Conservation (phyloP, 2,888 invertebrate species). For the Drosophila flavopinicola region DNA sequence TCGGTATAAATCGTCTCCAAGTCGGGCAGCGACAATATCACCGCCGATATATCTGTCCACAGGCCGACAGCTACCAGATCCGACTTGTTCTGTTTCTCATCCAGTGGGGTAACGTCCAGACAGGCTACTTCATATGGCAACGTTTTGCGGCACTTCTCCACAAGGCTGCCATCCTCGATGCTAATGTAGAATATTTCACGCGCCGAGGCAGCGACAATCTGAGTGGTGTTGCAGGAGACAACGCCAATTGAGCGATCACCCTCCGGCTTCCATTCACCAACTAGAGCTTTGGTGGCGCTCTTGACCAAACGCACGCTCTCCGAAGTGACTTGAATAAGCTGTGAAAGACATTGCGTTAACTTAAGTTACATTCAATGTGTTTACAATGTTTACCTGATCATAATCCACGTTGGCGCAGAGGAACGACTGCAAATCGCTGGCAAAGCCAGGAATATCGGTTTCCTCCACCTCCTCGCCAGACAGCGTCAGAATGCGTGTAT, state of each 20-base stretch:
- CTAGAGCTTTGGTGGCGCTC: slow-evolving; percentile 87
- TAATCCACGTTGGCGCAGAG: slow-evolving; percentile 95
- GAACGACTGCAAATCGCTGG: slow-evolving; percentile 96
- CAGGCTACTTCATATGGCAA: slow-evolving; percentile 98
- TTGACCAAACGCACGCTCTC: slow-evolving; percentile 90
- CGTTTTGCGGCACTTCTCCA: slow-evolving; percentile 88
- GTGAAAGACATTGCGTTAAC: neutral
- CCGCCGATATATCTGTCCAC: slow-evolving; percentile 98
- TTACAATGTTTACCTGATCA: slow-evolving; percentile 87
- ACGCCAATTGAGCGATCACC: slow-evolving; percentile 92
- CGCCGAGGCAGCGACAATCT: slow-evolving; percentile 94
- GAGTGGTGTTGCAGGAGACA: slow-evolving; percentile 91
- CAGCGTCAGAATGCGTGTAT: slow-evolving; percentile 94
- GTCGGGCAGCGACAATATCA: slow-evolving; percentile 92
- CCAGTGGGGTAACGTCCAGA: slow-evolving; percentile 94
- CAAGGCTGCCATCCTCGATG: slow-evolving; percentile 88
- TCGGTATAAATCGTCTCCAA: slow-evolving; percentile 93
- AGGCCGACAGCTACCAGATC: slow-evolving; percentile 95
- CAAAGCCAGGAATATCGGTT: slow-evolving; percentile 96
- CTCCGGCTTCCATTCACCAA: slow-evolving; percentile 90
- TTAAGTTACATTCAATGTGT: neutral
- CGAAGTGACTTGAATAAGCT: slow-evolving; percentile 90
- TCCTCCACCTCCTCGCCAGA: slow-evolving; percentile 99
- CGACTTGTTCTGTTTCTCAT: slow-evolving; percentile 87
- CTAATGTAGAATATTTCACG: slow-evolving; percentile 93